phyloP scores from a whole-genome alignment of 2,888 invertebrate genomes.

The Sminthurides aquaticus region DNA sequence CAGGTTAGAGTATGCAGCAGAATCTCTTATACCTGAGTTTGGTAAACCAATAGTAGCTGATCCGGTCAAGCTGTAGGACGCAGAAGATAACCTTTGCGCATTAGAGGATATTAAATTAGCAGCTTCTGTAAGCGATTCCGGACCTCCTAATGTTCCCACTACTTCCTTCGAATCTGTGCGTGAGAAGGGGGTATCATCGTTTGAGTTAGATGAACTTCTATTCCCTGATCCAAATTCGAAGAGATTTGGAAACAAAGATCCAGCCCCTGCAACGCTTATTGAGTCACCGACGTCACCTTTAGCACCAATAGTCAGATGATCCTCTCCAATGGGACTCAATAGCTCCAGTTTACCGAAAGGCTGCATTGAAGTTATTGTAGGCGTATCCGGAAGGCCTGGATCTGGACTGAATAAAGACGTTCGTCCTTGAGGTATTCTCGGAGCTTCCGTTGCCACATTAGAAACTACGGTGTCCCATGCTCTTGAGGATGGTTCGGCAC shows the following conservation, averaged over 20 bases:
- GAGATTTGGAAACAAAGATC: slow-evolving; percentile 16
- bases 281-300: slow-evolving; percentile 1
- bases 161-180: not conserved
- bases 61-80: not conserved
- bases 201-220: not conserved
- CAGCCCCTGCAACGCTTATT: not conserved
- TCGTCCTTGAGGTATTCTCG: slow-evolving; percentile 9
- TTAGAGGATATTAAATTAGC: not conserved
- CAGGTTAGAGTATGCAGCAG: not conserved
- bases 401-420: slow-evolving; percentile 21
- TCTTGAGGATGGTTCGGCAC: slow-evolving; percentile 1
- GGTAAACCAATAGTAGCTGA: not conserved
- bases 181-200: not conserved
- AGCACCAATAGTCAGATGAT: slow-evolving; percentile 10
- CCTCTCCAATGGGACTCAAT: slow-evolving; percentile 17
- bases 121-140: not conserved
- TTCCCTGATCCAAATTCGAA: slow-evolving; percentile 10
- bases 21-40: not conserved
- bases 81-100: not conserved
- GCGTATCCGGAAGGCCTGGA: slow-evolving; percentile 13
- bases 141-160: not conserved
- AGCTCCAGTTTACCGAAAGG: slow-evolving; percentile 3
- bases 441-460: not conserved
- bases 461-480: slow-evolving; percentile 5
- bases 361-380: slow-evolving; percentile 11